Evolutionary conservation across 1,140 invertebrate species (phyloP).

Genomic region (Oedothorax gibbosus): DNA sequence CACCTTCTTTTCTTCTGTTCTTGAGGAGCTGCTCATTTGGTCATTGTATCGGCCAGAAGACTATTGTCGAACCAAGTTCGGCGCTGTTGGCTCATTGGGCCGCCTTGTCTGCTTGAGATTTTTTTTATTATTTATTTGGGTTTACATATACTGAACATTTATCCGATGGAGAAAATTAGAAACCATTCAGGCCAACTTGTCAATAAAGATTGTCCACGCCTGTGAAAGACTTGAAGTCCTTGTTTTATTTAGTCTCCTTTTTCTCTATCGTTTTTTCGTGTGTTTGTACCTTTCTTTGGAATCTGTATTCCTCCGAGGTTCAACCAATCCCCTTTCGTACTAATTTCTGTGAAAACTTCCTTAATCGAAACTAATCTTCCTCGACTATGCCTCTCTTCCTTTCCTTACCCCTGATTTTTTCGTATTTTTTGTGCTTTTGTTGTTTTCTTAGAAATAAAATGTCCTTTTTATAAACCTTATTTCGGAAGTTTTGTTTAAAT

Average conservation of each 20-base stretch:
- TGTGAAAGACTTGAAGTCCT: constrained; percentile 49
- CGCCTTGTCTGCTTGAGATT: background rate
- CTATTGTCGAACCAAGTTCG: background rate
- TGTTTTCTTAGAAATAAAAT: background rate
- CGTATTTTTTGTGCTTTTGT: background rate
- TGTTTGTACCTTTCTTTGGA: background rate
- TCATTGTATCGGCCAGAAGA: constrained; percentile 31
- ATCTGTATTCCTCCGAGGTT: constrained; percentile 45
- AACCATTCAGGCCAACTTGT: constrained; percentile 58
- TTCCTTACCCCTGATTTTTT: background rate
- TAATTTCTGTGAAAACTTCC: constrained; percentile 56
- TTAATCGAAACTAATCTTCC: constrained; percentile 54
- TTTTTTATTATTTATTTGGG: constrained; percentile 20
- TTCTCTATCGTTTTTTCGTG: constrained; percentile 1
- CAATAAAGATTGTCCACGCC: constrained; percentile 37
- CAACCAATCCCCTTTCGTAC: constrained; percentile 50
- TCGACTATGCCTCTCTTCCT: constrained; percentile 5
- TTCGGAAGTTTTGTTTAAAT: background rate
- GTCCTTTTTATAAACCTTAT: background rate
- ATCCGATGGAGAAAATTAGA: constrained; percentile 55
- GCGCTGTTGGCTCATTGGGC: constrained; percentile 6
- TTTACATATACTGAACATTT: constrained; percentile 51
- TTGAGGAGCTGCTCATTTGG: constrained; percentile 40
- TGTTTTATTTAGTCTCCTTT: constrained; percentile 26
- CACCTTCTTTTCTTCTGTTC: background rate